A percentile compares a stretch with the other conserved stretches of the same genome.
These are phyloP conservation scores for Drosophila bunnanda DNA, from an alignment of 2,888 invertebrate genomes.

Conservation along the genomic window DNA sequence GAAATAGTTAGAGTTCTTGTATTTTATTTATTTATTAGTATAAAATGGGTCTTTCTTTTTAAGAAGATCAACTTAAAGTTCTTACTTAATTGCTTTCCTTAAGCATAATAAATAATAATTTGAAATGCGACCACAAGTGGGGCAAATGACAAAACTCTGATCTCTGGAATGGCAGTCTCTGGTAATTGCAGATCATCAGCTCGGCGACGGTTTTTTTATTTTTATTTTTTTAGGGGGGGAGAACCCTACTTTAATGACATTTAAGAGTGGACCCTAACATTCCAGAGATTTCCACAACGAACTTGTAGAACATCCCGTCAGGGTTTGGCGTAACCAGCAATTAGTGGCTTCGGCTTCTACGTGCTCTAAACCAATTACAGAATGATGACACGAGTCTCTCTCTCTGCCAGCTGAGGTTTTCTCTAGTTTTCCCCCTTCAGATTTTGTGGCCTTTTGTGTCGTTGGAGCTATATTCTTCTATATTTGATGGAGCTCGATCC, in stretches of 20 bases:
- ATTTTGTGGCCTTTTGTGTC: slow-evolving; percentile 56
- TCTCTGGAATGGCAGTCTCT: not conserved
- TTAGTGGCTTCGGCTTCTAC: slow-evolving; percentile 57
- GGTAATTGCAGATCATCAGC: slow-evolving; percentile 45
- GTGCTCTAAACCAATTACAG: slow-evolving; percentile 70
- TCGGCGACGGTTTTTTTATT: not conserved
- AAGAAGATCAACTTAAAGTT: not conserved
- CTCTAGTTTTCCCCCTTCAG: not conserved
- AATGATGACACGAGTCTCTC: slow-evolving; percentile 67
- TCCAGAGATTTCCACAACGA: not conserved
- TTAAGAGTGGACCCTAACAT: slow-evolving; percentile 44
- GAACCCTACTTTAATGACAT: slow-evolving; percentile 55
- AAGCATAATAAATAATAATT: slow-evolving; percentile 5
- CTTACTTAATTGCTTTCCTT: not conserved
- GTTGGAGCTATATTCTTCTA: slow-evolving; percentile 44
- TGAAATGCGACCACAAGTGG: slow-evolving; percentile 31
- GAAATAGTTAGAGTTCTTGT: not conserved
- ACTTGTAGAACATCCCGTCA: slow-evolving; percentile 45
- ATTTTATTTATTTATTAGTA: not conserved
- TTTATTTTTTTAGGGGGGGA: not conserved
- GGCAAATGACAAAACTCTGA: slow-evolving; percentile 13
- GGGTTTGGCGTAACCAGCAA: slow-evolving; percentile 50
- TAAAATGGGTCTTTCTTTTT: too few relatives aligned
- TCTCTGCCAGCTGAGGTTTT: not conserved
- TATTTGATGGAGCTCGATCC: slow-evolving; percentile 59